phyloP scores from a whole-genome alignment of 2,888 invertebrate species.

The Caradrina clavipalpis region DNA sequence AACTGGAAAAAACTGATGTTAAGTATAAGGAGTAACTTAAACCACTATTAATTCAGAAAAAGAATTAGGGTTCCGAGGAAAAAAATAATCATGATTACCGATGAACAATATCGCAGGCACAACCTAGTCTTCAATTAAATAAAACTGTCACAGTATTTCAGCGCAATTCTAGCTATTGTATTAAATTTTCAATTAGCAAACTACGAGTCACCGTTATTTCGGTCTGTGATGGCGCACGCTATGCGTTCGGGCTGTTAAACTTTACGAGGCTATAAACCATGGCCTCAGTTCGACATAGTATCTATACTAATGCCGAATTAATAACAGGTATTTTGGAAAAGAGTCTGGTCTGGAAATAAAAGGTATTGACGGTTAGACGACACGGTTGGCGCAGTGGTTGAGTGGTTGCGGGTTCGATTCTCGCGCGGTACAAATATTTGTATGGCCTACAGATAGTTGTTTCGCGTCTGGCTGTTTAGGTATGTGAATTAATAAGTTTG shows the following conservation, averaged over 20 bases:
- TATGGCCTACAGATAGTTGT: no score
- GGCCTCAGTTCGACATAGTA: conserved; percentile 33
- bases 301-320: conserved; percentile 41
- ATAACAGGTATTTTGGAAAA: conserved; percentile 25
- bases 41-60: no score
- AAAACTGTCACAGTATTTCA: conserved; percentile 12
- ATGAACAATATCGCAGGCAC: no score
- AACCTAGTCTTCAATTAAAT: not conserved
- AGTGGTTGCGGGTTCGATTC: not conserved
- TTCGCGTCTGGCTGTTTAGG: no score
- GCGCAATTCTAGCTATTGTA: conserved; percentile 25
- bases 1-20: no score
- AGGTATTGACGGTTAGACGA: not conserved
- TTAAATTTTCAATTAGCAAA: conserved; percentile 46
- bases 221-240: conserved; percentile 26
- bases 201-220: conserved; percentile 51
- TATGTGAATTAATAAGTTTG: no score
- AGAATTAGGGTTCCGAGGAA: no score
- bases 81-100: no score
- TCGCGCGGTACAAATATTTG: no score
- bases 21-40: no score
- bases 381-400: not conserved
- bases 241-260: conserved; percentile 40
- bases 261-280: conserved; percentile 44
- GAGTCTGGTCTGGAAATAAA: not conserved